These are phyloP conservation scores for Magallana angulata DNA, from an alignment of 1,140 invertebrate species.

Conservation along the genomic window DNA sequence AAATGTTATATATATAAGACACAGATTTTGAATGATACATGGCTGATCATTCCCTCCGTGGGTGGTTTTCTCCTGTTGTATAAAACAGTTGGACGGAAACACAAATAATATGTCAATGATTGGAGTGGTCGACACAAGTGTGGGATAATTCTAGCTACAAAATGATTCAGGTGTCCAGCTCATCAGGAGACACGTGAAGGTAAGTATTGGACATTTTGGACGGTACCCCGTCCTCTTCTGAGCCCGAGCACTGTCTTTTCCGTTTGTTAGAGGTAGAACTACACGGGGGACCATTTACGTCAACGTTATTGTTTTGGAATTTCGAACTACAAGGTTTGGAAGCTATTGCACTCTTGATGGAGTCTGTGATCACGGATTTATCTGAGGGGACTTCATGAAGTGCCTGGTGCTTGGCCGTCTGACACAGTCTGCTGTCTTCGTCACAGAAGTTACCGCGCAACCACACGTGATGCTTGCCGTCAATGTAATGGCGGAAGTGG, in stretches of 20 bases:
- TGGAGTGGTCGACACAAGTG: no score
- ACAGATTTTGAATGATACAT: no score
- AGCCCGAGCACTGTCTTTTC: not conserved
- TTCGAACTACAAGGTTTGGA: not conserved
- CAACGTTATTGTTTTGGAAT: not conserved
- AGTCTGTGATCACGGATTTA: not conserved
- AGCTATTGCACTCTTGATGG: constrained; percentile 18
- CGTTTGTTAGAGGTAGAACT: constrained; percentile 26
- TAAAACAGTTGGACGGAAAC: no score
- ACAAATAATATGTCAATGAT: no score
- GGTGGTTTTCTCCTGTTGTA: no score
- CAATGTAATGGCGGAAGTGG: constrained; percentile 76
- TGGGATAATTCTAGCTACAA: no score
- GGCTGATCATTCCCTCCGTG: no score
- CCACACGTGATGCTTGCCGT: constrained; percentile 73
- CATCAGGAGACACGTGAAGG: constrained; percentile 6
- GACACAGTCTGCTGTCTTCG: constrained; percentile 48
- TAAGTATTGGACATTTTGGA: constrained; percentile 18
- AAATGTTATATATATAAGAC: no score
- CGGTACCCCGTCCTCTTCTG: not conserved
- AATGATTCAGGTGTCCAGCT: not conserved
- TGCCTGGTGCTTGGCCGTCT: constrained; percentile 25
- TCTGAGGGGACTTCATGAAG: not conserved
- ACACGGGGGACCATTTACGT: not conserved
- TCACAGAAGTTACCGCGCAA: constrained; percentile 72